These are phyloP conservation scores for Kryptopterus vitreolus DNA, from an alignment of 2,797 vertebrate species.

Conservation along the genomic window DNA sequence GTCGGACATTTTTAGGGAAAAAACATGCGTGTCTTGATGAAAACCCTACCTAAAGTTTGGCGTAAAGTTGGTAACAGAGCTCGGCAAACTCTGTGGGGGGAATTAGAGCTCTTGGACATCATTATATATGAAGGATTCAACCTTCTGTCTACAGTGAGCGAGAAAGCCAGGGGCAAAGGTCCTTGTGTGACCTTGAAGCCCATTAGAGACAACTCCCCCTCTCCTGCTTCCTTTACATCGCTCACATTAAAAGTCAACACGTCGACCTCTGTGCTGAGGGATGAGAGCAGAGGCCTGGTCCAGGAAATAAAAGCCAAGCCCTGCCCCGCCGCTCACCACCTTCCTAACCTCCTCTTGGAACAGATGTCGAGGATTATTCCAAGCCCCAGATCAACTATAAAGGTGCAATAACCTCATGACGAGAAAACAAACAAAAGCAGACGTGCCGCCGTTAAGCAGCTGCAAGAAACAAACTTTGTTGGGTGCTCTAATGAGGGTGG, in stretches of 20 bases:
- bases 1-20: not conserved
- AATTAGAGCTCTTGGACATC: conserved; percentile 25
- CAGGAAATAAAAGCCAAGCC: conserved; percentile 65
- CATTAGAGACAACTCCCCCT: conserved; percentile 64
- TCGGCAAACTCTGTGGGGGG: conserved; percentile 41
- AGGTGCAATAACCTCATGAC: conserved; percentile 83
- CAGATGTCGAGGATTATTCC: conserved; percentile 82
- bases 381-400: conserved; percentile 81
- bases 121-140: conserved; percentile 51
- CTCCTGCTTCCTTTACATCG: conserved; percentile 67
- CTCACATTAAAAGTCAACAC: conserved; percentile 67
- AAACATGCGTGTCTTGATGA: not conserved
- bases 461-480: conserved; percentile 78
- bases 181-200: conserved; percentile 68
- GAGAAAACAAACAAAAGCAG: conserved; percentile 82
- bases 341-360: conserved; percentile 58
- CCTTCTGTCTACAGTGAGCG: conserved; percentile 53
- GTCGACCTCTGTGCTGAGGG: conserved; percentile 58
- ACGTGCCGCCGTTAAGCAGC: conserved; percentile 78
- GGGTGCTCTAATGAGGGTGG: conserved; percentile 71
- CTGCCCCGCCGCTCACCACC: conserved; percentile 53
- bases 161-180: conserved; percentile 51
- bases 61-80: not conserved
- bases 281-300: conserved; percentile 66
- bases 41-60: not conserved